Base-by-base conservation (phyloP, 2,888 invertebrate species). In the Eilema griseolum region DNA sequence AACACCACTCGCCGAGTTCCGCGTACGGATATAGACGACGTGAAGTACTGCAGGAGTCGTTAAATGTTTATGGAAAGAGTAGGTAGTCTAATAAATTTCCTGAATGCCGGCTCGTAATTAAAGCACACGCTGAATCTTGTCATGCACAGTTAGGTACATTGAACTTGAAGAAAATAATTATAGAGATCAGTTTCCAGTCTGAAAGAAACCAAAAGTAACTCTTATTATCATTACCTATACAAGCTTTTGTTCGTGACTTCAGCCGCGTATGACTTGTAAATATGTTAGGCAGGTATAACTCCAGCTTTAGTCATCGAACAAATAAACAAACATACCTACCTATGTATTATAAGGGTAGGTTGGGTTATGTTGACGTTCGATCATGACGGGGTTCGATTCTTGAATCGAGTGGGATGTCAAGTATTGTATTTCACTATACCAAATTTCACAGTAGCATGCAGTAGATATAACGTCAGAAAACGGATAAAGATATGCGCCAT, bases 11-110 rank as follows among this genome's bases (percentile, higher is more conserved):
- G 71, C 76, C 71, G 62, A 68, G 83, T 81, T 79, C 78, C 80
- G 82, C 57, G 83, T 78, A 74, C 72, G 77, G 78, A 74, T 80
- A 80, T 80, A 78, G 80, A 81, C 63, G 63, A 56, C 65, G 72
- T 82, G 68, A 72, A 76, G 62, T 61, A 57, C 60, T 57, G 61
- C 52, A 59, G 28, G 52, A 69, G 57, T 66, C 69, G 63, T 72
- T 72, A 62, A 72, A 66, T 66, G 31, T 66, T 72, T 52, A 69
- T 59, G 56, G 24, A 57, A 26, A 33, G 60, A 33, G 56, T 24
- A 33, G 14, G 31, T 66, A 66, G 33, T 41, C 62, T 33, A 41
- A 33, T 52, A 56, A 56, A 56, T 52, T 12, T 37, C 3, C 14
- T 24, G 33, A 60, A 66, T 61, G 60, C 33, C 59, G 11, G 52